Evolutionary conservation across 2,888 invertebrate species (phyloP).

Genomic region (Morpho achilles): DNA sequence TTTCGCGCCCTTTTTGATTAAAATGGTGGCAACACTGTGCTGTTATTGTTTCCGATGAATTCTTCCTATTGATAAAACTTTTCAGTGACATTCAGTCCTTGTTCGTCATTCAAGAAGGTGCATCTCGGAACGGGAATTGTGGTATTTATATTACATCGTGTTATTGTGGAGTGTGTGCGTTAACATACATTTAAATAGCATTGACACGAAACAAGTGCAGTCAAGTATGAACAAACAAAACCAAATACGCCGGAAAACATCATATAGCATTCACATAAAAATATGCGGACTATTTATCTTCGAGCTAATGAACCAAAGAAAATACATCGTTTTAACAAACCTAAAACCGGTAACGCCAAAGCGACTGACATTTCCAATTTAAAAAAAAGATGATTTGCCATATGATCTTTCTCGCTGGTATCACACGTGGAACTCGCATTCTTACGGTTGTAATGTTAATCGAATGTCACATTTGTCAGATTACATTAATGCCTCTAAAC

Average conservation of each 20-base stretch:
- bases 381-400: slow-evolving; percentile 56
- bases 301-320: slow-evolving; percentile 53
- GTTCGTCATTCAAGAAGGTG: too few species aligned
- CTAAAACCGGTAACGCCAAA: slow-evolving; percentile 59
- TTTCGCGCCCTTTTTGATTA: too few species aligned
- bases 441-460: slow-evolving; percentile 20
- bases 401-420: slow-evolving; percentile 37
- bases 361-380: slow-evolving; percentile 67
- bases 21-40: too few species aligned
- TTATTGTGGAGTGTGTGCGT: too few species aligned
- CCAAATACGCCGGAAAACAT: not conserved
- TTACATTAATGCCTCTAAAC: not conserved
- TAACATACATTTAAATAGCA: not conserved
- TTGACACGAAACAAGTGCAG: not conserved
- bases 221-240: not conserved
- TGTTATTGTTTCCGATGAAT: too few species aligned
- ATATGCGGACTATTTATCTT: slow-evolving; percentile 19
- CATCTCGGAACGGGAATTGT: too few species aligned
- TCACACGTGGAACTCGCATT: slow-evolving; percentile 28
- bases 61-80: too few species aligned
- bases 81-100: too few species aligned
- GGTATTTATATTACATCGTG: too few species aligned
- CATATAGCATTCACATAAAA: slow-evolving; percentile 4
- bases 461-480: slow-evolving; percentile 16
- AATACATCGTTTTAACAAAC: slow-evolving; percentile 46